Percentiles rank a stretch among this genome's conserved stretches.
These are phyloP conservation scores for Erebia ligea DNA, from an alignment of 2,888 invertebrate genomes.

Conservation along the genomic window DNA sequence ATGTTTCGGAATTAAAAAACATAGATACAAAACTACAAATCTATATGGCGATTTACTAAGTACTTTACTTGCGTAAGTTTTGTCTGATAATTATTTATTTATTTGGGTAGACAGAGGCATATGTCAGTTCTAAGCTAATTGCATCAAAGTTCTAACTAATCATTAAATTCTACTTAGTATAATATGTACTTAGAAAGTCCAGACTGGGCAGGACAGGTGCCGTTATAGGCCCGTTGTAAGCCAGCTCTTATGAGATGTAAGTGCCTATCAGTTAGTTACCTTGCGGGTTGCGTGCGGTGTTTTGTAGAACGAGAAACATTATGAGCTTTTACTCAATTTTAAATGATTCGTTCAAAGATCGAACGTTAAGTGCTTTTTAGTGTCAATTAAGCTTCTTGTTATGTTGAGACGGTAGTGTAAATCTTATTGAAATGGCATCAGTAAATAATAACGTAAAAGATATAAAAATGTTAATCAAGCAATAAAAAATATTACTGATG, in stretches of 20 bases:
- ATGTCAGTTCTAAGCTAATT: slow-evolving; percentile 20
- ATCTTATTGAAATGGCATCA: not conserved
- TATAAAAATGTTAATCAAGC: too few relatives aligned
- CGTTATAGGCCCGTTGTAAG: slow-evolving; percentile 34
- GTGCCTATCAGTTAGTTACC: slow-evolving; percentile 27
- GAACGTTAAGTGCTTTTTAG: not conserved
- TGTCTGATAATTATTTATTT: not conserved
- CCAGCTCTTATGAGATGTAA: slow-evolving; percentile 16
- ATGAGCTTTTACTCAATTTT: slow-evolving; percentile 11
- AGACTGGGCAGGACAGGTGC: slow-evolving; percentile 31
- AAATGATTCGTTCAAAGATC: not conserved
- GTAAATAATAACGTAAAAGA: not conserved
- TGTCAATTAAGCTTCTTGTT: too few relatives aligned
- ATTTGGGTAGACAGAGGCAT: not conserved
- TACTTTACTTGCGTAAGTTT: not conserved
- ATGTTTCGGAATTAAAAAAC: too few relatives aligned
- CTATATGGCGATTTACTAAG: too few relatives aligned
- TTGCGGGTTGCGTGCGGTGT: slow-evolving; percentile 18
- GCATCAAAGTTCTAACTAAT: slow-evolving; percentile 22
- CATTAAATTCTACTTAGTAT: slow-evolving; percentile 32
- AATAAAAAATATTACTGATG: too few relatives aligned
- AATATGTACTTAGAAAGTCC: slow-evolving; percentile 32
- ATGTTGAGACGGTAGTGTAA: too few relatives aligned
- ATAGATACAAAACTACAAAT: not conserved
- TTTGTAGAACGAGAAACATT: slow-evolving; percentile 10